These are phyloP conservation scores for Ganaspis sp. DNA, from an alignment of 1,140 invertebrate species.

Conservation along the genomic window DNA sequence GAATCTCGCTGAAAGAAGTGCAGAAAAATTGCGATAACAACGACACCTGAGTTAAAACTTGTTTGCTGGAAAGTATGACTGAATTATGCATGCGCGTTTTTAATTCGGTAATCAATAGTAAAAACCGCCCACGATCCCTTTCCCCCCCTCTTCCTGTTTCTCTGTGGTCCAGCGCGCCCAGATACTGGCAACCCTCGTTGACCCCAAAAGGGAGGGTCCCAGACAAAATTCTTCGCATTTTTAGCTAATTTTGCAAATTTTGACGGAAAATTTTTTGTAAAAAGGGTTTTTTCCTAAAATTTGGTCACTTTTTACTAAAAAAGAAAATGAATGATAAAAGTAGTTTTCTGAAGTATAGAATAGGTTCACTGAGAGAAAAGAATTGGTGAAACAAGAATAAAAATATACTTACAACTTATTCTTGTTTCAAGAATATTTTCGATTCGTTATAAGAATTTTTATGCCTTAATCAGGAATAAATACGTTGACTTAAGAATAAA, in stretches of 20 bases:
- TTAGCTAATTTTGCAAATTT: neutral
- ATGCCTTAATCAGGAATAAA: too few relatives aligned
- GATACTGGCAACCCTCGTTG: slow-evolving; percentile 52
- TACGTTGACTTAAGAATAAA: too few relatives aligned
- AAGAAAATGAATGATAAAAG: too few relatives aligned
- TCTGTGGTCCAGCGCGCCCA: slow-evolving; percentile 47
- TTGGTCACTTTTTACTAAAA: too few relatives aligned
- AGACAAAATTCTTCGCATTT: slow-evolving; percentile 28
- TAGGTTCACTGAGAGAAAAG: too few relatives aligned
- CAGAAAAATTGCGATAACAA: slow-evolving; percentile 21
- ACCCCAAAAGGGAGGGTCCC: slow-evolving; percentile 60
- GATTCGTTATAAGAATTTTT: too few relatives aligned
- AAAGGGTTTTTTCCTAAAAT: neutral
- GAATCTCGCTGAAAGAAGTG: neutral
- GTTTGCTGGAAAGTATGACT: slow-evolving; percentile 38
- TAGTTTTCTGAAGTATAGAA: too few relatives aligned
- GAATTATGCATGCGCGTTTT: slow-evolving; percentile 73
- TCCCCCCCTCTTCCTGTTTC: slow-evolving; percentile 50
- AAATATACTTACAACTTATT: too few relatives aligned
- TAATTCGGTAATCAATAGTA: slow-evolving; percentile 74
- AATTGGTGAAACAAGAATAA: too few relatives aligned
- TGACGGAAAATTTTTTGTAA: neutral
- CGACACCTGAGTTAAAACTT: slow-evolving; percentile 44
- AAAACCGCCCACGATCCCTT: slow-evolving; percentile 61
- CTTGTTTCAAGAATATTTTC: too few relatives aligned